Percentiles rank a stretch among this genome's conserved stretches.
phyloP scores from a whole-genome alignment of 2,888 invertebrate genomes.

The Habrosyne pyritoides region DNA sequence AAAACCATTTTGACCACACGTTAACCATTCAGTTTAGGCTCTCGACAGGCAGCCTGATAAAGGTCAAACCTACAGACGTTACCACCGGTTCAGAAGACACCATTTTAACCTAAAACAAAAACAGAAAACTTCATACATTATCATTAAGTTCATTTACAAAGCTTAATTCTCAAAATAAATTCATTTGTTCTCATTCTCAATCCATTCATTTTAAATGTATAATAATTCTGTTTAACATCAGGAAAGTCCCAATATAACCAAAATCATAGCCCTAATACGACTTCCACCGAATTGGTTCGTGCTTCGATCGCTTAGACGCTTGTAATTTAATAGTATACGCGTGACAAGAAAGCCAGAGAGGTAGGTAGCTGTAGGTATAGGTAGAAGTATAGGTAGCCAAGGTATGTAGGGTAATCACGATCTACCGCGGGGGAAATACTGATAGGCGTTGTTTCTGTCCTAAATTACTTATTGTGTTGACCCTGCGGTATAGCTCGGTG shows the following conservation, averaged over 20 bases:
- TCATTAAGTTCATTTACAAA: no score
- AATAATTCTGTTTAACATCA: no score
- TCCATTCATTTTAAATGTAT: no score
- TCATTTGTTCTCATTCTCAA: no score
- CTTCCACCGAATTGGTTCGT: slow-evolving; percentile 48
- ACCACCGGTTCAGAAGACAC: no score
- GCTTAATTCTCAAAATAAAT: no score
- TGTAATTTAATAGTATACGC: slow-evolving; percentile 46
- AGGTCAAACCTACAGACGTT: no score
- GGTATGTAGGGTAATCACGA: slow-evolving; percentile 2
- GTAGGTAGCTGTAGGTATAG: slow-evolving; percentile 1
- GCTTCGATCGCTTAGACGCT: slow-evolving; percentile 54
- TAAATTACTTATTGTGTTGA: neutral
- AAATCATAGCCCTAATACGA: slow-evolving; percentile 22
- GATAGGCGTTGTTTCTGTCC: slow-evolving; percentile 1
- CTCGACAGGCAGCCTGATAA: no score
- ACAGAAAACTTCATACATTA: no score
- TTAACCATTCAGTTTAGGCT: no score
- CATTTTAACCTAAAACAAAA: no score
- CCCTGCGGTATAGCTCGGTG: neutral
- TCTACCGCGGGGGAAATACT: neutral
- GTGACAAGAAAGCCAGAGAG: slow-evolving; percentile 35
- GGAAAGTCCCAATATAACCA: neutral
- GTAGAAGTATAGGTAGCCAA: neutral
- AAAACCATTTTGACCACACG: no score